Evolutionary conservation across 2,113 vertebrate genomes (phyloP), one percentile per base, ranked within the genome.

Genomic region (Diphyllodes magnificus): DNA sequence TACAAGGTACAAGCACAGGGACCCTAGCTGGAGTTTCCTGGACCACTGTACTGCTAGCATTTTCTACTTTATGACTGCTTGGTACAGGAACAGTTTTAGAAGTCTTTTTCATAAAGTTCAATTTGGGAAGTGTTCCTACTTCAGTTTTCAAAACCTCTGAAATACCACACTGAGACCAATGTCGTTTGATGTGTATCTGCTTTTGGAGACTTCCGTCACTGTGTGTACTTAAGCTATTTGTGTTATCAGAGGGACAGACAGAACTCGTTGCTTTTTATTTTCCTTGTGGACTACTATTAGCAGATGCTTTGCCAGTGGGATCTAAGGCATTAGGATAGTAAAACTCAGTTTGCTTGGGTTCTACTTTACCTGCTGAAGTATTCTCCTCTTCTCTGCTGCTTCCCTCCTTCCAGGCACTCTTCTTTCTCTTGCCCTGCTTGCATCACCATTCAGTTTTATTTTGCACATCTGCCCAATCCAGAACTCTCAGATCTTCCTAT

Each of bases 171-270:
- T 40, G 66, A 60, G 33, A 60, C 8, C 31, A 27, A 39, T 42
- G 14, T 21, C 28, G 33, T 75, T 51, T 75, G 51, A 28, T 0
- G 0, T 13, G 19, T 28, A 22, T 40, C 71, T 86, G 18, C 19
- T 66, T 83, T 80, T 61, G 51, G 17, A 70, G 40, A 31, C 37
- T 61, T 28, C 15, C 69, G 90, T 83, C 37, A 44, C 47, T 39
- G 11, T 49, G 15, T 44, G 6, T n/a, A 9, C 20, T 82, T 76
- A 33, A 25, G 15, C 9, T 42, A 10, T 66, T 83, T 51, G 6
- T 59, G 16, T 68, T 71, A 83, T 19, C 13, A 79, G 31, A 63
- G 21, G 13, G 35, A 15, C 9, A 61, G 44, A 42, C 8, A 70
- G 47, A 80, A 45, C 39, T 56, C 54, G 11, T 19, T 72, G n/a